phyloP scores from a whole-genome alignment of 2,113 vertebrate genomes.

The Bothrops jararaca region DNA sequence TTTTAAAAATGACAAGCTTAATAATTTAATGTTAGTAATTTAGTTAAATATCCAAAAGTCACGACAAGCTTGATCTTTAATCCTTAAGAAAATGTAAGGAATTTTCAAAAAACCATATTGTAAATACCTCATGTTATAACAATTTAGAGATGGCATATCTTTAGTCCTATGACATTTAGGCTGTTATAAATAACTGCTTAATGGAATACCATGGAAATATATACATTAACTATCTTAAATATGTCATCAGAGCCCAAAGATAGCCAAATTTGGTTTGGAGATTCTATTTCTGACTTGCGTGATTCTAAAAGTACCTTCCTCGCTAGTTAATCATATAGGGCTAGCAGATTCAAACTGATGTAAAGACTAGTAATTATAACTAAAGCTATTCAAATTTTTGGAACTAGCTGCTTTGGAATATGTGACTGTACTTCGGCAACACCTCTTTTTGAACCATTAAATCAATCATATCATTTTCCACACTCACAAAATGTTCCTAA shows the following conservation, averaged over 20 bases:
- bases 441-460: neutral
- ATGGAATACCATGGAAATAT: slow-evolving; percentile 26
- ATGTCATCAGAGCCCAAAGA: neutral
- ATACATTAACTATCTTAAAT: slow-evolving; percentile 44
- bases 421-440: neutral
- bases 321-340: neutral
- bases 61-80: slow-evolving; percentile 61
- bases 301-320: neutral
- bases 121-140: slow-evolving; percentile 38
- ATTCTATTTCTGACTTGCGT: neutral
- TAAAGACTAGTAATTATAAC: neutral
- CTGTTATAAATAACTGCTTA: slow-evolving; percentile 39
- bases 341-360: neutral
- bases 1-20: neutral
- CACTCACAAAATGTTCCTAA: neutral
- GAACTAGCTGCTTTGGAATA: neutral
- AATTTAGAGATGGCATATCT: slow-evolving; percentile 36
- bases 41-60: slow-evolving; percentile 42
- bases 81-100: slow-evolving; percentile 46
- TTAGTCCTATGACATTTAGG: slow-evolving; percentile 22
- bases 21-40: slow-evolving; percentile 39
- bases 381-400: neutral
- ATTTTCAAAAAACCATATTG: slow-evolving; percentile 43
- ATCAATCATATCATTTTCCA: neutral
- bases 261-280: neutral